Base-by-base conservation (phyloP, 2,888 invertebrate genomes). In the Mystacides longicornis region DNA sequence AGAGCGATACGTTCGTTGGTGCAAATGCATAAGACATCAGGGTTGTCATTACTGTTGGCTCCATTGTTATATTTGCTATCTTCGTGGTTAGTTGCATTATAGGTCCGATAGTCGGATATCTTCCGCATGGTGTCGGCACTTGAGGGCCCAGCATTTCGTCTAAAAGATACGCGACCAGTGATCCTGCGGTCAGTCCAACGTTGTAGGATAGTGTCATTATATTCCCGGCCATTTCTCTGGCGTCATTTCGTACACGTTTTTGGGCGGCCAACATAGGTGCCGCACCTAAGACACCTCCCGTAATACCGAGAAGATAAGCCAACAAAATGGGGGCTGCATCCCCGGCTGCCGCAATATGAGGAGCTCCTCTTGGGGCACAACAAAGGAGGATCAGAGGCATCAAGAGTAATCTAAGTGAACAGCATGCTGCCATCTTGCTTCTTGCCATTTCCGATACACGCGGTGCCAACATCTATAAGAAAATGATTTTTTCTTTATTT, bases 141-240 rank as follows among this genome's bases (percentile, higher is more conserved):
- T 77, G 78, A 1, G 79, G 72, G 0, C 82, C 82, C 49, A 82
- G 65, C 80, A 82, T 79, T 60, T 78, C 74, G 64, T 88, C 81
- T 59, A 94, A 76, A 19, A 89, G 75, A 66, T 93, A 94, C 1
- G 93, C 92, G 52, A 91, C 83, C 18, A 90, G 71, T 0, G 93
- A 88, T 1, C 94, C 94, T 0, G 86, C 81, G 0, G 92, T 86
- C 50, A 94, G 75, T 0, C 93, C 94, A 37, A 91, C 82, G 69
- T 89, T 93, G 72, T 94, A 94, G 0, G 92, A 89, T 2, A 94
- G 69, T 0, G 93, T 94, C 93, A 94, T 94, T 71, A 94, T 89
- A 68, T 94, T 94, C 49, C 90, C 93, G 57, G 93, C 89, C 5
- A 94, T 82, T 74, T 94, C 94, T 43, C 91, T 81, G 63, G 90